Percentiles rank a stretch among this genome's conserved stretches.
Evolutionary conservation across 2,113 vertebrate species (phyloP).

Genomic region (Tachysurus fulvidraco): DNA sequence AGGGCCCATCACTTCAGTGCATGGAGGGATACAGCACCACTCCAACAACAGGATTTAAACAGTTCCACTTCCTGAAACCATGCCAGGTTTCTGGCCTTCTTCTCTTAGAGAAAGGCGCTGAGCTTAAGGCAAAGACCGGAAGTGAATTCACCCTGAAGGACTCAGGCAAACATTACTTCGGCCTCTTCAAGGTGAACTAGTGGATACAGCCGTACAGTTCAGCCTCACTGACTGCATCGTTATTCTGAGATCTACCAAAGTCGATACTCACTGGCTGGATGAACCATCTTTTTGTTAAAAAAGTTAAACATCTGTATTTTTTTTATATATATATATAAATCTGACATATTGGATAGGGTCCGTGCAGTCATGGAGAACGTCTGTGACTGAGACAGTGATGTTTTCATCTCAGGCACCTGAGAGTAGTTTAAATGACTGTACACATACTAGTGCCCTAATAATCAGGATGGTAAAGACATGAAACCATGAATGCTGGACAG

Average conservation of each 20-base stretch:
- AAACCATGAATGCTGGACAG: slow-evolving; percentile 34
- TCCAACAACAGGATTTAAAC: slow-evolving; percentile 73
- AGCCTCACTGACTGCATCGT: slow-evolving; percentile 8
- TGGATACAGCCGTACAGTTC: background rate
- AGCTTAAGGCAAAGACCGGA: slow-evolving; percentile 79
- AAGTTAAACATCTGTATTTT: slow-evolving; percentile 25
- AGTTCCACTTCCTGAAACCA: slow-evolving; percentile 80
- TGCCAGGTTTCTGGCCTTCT: slow-evolving; percentile 88
- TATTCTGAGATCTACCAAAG: slow-evolving; percentile 30
- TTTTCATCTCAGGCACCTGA: slow-evolving; percentile 34
- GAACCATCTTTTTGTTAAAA: slow-evolving; percentile 18
- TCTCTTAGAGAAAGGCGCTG: slow-evolving; percentile 72
- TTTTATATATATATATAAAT: background rate
- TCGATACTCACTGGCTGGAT: slow-evolving; percentile 40
- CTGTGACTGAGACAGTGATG: slow-evolving; percentile 12
- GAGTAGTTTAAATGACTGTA: slow-evolving; percentile 11
- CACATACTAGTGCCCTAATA: slow-evolving; percentile 12
- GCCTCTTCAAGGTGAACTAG: slow-evolving; percentile 87
- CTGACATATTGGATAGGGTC: slow-evolving; percentile 3
- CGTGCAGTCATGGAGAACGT: slow-evolving; percentile 16
- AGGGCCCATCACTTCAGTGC: slow-evolving; percentile 76
- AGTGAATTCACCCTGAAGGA: slow-evolving; percentile 77
- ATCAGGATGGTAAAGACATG: slow-evolving; percentile 22
- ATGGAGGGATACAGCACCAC: slow-evolving; percentile 86
- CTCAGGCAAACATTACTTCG: slow-evolving; percentile 83